phyloP scores from a whole-genome alignment of 1,140 invertebrate species.

The Anadara kagoshimensis region DNA sequence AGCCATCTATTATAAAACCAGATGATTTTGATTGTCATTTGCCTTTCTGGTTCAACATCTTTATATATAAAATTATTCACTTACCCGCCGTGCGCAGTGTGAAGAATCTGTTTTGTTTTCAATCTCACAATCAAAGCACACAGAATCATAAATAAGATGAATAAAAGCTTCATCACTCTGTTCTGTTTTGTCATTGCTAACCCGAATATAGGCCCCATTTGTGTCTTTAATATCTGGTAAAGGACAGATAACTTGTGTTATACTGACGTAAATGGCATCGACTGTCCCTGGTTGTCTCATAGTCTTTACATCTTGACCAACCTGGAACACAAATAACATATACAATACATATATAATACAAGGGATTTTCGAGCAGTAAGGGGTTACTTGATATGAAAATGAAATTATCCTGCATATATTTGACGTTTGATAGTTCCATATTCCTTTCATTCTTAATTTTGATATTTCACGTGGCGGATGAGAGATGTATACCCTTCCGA shows the following conservation, averaged over 20 bases:
- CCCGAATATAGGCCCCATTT: conserved; percentile 18
- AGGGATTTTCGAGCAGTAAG: too few relatives aligned
- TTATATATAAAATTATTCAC: too few relatives aligned
- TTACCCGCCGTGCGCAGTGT: conserved; percentile 18
- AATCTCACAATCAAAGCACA: conserved; percentile 26
- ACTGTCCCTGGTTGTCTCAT: conserved; percentile 9
- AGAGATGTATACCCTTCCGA: too few relatives aligned
- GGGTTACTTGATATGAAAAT: too few relatives aligned
- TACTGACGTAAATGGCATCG: conserved; percentile 17
- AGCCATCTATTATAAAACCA: too few relatives aligned
- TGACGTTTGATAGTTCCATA: too few relatives aligned
- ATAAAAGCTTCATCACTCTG: conserved; percentile 23
- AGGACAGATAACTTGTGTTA: conserved; percentile 33
- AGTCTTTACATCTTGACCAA: not conserved
- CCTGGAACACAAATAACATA: conserved; percentile 2
- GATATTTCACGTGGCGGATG: too few relatives aligned
- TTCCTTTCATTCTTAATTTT: too few relatives aligned
- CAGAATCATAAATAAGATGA: conserved; percentile 33
- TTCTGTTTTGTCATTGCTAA: conserved; percentile 30
- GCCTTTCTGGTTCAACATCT: too few relatives aligned
- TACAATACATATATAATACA: not conserved
- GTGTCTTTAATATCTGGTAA: conserved; percentile 26
- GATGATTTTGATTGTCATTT: too few relatives aligned
- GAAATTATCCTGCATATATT: too few relatives aligned
- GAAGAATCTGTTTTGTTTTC: conserved; percentile 14